Evolutionary conservation across 2,797 vertebrate genomes (phyloP), one percentile per base, ranked within the genome.

Genomic region (Syncerus caffer): DNA sequence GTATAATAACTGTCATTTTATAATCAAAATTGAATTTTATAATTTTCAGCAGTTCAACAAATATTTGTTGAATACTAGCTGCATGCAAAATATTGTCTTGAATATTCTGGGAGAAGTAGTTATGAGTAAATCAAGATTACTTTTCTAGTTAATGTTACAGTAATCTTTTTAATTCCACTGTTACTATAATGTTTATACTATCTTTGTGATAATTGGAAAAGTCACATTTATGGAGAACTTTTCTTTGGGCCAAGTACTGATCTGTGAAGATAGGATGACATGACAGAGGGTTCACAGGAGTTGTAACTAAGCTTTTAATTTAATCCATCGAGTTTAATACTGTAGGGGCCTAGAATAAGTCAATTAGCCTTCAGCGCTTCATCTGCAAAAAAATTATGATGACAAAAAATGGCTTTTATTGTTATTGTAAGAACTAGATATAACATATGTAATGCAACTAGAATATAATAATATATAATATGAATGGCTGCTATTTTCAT

Each of bases 221-320:
- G 64, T 57, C 15, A 57, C 6, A 82, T 60, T 31, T 51, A 60
- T n/a, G 53, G 21, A 80, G 4, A 4, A 51, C 34, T 89, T 85
- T 38, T 60, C 45, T 42, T 50, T 79, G 2, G 71, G 6, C n/a
- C 67, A 51, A 42, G 23, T 38, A 7, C 15, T 11, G 23, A 67
- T 12, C 51, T 84, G 13, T 78, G 13, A 89, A 62, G 23, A 91
- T 4, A 93, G 1, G 3, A 62, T 88, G 3, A 50, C 15, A 76
- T 64, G 14, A 25, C 42, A 1, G 6, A 58, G 3, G 3, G 13
- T 23, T 1, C 14, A 3, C 55, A 2, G 53, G 7, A 13, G 15
- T 27, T 90, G 6, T 27, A 85, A n/a, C 11, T 4, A 58, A 3
- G 11, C n/a, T 55, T 83, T 78, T 8, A 12, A 25, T 78, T 42